Base-by-base conservation (phyloP, 2,113 vertebrate genomes). In the Bujurquina vittata region DNA sequence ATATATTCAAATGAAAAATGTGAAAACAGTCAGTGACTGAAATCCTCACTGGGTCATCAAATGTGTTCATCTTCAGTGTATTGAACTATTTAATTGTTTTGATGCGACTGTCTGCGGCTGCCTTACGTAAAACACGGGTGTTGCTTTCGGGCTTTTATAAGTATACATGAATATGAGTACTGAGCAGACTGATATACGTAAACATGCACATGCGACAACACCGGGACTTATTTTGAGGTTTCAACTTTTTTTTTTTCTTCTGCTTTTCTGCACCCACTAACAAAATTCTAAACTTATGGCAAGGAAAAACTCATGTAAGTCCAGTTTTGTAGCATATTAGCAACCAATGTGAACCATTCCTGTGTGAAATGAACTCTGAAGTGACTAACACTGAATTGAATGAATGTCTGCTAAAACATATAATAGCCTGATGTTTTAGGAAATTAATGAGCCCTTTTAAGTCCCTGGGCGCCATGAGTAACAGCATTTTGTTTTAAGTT, bases 331-430 rank as follows among this genome's bases (percentile, higher is more conserved):
- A 52, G 10, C 43, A 72, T n/a, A 26, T 52, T 5, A 72, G 20
- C 23, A 72, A 31, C 20, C 65, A 72, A n/a, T 52, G 65, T 31
- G 0, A 52, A n/a, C 65, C 63, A 29, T 69, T 69, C 29, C 65
- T 69, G 65, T 69, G 40, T 20, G 65, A 69, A 69, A 69, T 69
- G 4, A 69, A 69, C 23, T 49, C 49, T 49, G 65, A 72, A 72
- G 43, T 52, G 52, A 10, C 65, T 0, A n/a, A n/a, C n/a, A n/a
- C n/a, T n/a, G n/a, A n/a, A n/a, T n/a, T n/a, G n/a, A n/a, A n/a
- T n/a, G n/a, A n/a, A n/a, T 54, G 10, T 33, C 31, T 72, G 52
- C 18, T 72, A 33, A 33, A 54, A 72, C 52, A 9, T 14, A 54
- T 52, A 31, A 72, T 54, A 10, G 17, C 65, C 10, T 1, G 26